Conservation (phyloP, 2,113 vertebrate genomes). For the Spheniscus mendiculus region DNA sequence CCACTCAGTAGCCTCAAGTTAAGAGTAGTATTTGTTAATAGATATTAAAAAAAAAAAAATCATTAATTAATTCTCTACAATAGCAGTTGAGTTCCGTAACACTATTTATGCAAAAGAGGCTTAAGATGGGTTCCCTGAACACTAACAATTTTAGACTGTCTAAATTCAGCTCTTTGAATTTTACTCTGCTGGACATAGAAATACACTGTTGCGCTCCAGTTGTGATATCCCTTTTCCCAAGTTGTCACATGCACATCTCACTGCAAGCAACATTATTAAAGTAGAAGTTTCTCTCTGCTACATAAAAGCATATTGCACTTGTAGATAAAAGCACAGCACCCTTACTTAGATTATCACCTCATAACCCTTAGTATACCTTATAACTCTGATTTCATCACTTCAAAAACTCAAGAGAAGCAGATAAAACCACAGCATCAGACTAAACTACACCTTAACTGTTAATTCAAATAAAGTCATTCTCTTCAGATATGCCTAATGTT, state of each 20-base stretch:
- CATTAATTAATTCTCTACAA: not conserved
- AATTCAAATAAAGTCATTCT: not conserved
- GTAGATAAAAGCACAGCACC: constrained; percentile 32
- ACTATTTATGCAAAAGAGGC: not conserved
- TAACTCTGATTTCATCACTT: not conserved
- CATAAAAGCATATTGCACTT: constrained; percentile 47
- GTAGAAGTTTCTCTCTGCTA: constrained; percentile 25
- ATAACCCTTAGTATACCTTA: not conserved
- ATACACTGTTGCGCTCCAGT: not conserved
- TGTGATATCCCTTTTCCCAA: not conserved
- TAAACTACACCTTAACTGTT: constrained; percentile 1
- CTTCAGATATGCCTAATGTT: not conserved
- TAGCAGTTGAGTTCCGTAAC: not conserved
- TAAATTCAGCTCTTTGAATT: not conserved
- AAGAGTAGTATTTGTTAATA: not conserved
- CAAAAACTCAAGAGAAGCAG: not conserved
- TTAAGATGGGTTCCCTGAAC: not conserved
- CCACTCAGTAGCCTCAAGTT: not conserved
- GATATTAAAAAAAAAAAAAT: not conserved
- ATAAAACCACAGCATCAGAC: constrained; percentile 18
- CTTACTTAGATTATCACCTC: not conserved
- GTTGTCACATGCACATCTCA: not conserved
- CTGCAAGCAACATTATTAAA: not conserved
- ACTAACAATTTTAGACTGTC: not conserved
- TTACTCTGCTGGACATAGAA: not conserved